Conservation (phyloP, 2,113 vertebrate genomes). For the Symphodus melops region DNA sequence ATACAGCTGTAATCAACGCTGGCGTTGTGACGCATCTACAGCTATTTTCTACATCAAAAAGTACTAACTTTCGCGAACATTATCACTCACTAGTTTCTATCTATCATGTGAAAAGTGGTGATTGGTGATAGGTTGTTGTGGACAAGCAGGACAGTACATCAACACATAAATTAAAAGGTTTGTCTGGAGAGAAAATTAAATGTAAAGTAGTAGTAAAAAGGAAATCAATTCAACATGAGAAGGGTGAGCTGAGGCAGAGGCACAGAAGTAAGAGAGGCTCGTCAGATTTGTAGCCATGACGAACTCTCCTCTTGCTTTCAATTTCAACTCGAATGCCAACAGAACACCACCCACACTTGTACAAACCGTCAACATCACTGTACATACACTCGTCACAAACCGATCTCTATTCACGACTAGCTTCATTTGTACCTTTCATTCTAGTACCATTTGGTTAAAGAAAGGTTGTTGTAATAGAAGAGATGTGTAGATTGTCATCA, state of each 20-base stretch:
- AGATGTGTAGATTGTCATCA: constrained; percentile 20
- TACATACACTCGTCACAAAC: constrained; percentile 49
- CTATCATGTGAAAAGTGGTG: background rate
- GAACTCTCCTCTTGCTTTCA: constrained; percentile 21
- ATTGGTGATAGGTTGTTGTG: background rate
- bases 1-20: constrained; percentile 47
- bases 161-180: constrained; percentile 1
- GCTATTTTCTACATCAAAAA: constrained; percentile 50
- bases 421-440: constrained; percentile 44
- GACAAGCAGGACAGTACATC: constrained; percentile 3
- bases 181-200: background rate
- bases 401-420: constrained; percentile 35
- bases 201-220: background rate
- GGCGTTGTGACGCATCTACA: constrained; percentile 49
- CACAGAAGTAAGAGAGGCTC: background rate
- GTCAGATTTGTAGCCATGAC: constrained; percentile 18
- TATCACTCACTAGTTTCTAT: background rate
- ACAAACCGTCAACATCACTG: constrained; percentile 54
- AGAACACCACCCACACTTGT: constrained; percentile 58
- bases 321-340: constrained; percentile 53
- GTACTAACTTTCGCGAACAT: constrained; percentile 1
- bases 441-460: constrained; percentile 6
- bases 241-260: constrained; percentile 6
- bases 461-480: constrained; percentile 33
- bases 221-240: background rate